Conservation (phyloP, 2,113 vertebrate species). For the Acanthochromis polyacanthus region DNA sequence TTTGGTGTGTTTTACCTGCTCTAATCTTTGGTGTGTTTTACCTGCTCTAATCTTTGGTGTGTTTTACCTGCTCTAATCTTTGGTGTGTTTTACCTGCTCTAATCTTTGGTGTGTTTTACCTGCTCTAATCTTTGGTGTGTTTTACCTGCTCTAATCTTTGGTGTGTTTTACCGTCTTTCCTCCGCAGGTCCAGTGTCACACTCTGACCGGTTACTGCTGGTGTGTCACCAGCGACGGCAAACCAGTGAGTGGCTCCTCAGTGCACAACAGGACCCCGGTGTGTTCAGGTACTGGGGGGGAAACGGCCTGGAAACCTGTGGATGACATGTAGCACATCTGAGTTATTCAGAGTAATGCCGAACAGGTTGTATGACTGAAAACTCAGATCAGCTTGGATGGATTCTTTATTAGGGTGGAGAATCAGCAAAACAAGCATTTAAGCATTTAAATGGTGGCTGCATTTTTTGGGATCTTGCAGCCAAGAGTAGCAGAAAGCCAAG, state of each 20-base stretch:
- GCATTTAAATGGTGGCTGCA: not conserved
- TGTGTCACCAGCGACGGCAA: conserved; percentile 97
- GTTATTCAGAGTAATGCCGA: not conserved
- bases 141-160: conserved; percentile 13
- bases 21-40: too few species aligned
- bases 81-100: too few species aligned
- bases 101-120: not conserved
- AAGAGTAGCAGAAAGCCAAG: not conserved
- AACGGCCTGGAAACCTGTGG: conserved; percentile 23
- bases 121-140: conserved; percentile 3
- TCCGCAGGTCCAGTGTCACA: conserved; percentile 97
- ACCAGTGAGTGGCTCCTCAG: conserved; percentile 97
- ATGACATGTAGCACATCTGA: not conserved
- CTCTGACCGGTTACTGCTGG: conserved; percentile 99
- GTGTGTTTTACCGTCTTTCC: conserved; percentile 15
- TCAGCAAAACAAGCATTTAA: conserved; percentile 4
- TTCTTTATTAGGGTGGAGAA: conserved; percentile 6
- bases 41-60: too few species aligned
- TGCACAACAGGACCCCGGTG: conserved; percentile 98
- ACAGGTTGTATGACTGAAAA: conserved; percentile 14
- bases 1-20: not conserved
- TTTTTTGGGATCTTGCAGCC: conserved; percentile 7
- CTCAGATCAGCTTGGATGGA: not conserved
- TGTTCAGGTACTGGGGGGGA: conserved; percentile 94
- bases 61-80: conserved; percentile 20